A percentile compares a stretch with the other conserved stretches of the same genome.
Evolutionary conservation across 1,140 invertebrate species (phyloP).

Genomic region (Babylonia areolata): DNA sequence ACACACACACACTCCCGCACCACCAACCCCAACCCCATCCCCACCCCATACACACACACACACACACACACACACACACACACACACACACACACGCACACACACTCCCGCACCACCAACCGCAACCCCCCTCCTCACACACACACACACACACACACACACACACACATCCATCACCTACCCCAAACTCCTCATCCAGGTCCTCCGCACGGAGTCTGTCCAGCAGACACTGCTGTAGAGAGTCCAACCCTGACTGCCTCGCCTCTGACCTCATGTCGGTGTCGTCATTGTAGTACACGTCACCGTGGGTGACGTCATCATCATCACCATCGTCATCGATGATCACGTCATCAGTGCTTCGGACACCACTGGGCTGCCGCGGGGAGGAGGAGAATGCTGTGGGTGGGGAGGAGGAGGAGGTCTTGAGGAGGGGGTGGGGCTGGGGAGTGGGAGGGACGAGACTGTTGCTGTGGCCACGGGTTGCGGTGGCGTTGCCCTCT

Average conservation of each 20-base stretch:
- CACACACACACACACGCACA: background rate
- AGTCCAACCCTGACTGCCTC: background rate
- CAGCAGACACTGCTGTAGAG: slow-evolving; percentile 10
- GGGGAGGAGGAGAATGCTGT: background rate
- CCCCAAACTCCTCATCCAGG: slow-evolving; percentile 12
- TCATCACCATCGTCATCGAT: background rate
- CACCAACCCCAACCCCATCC: no score
- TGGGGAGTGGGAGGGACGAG: background rate
- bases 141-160: background rate
- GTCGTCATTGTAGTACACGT: slow-evolving; percentile 28
- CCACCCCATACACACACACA: no score
- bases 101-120: background rate
- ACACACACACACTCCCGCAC: no score
- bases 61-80: no score
- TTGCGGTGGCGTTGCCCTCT: no score
- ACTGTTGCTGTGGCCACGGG: background rate
- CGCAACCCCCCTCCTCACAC: no score
- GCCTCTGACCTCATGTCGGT: slow-evolving; percentile 21
- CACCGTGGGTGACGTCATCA: background rate
- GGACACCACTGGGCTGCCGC: background rate
- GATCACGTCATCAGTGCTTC: background rate
- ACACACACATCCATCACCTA: background rate
- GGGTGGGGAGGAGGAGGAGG: slow-evolving; percentile 1
- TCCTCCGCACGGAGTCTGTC: background rate
- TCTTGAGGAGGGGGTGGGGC: background rate